Evolutionary conservation across 2,113 vertebrate species (phyloP).

Genomic region (human (Homo sapiens)): DNA sequence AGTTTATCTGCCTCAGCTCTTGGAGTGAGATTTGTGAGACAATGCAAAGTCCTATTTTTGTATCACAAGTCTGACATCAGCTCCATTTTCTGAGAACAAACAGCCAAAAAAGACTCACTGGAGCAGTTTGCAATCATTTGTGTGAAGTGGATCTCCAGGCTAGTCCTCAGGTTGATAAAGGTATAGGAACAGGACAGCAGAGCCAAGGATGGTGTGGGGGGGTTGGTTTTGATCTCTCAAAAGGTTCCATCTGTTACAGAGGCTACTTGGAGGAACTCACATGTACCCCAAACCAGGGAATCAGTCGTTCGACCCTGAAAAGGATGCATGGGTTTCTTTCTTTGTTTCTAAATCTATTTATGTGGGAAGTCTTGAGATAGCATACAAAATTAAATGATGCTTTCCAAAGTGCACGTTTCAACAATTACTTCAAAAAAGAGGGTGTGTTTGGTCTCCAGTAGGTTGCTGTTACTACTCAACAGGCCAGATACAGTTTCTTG

Average conservation of each 20-base stretch:
- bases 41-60: neutral
- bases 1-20: neutral
- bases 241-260: neutral
- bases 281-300: neutral
- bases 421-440: neutral
- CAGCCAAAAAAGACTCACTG: too few relatives aligned
- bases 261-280: accelerated
- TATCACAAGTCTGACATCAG: too few relatives aligned
- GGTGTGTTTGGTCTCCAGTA: neutral
- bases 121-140: too few relatives aligned
- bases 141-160: neutral
- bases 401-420: neutral
- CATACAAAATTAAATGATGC: accelerated
- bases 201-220: neutral
- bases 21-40: neutral
- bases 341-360: too few relatives aligned
- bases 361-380: accelerated
- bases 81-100: neutral
- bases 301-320: neutral
- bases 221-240: neutral
- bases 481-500: too few relatives aligned
- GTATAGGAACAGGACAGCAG: neutral
- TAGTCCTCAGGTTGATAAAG: neutral
- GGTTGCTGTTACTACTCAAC: accelerated
- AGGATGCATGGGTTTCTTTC: neutral